A percentile compares a stretch with the other conserved stretches of the same genome.
Conservation (phyloP, 2,797 vertebrate species). For the Tympanoctomys barrerae region DNA sequence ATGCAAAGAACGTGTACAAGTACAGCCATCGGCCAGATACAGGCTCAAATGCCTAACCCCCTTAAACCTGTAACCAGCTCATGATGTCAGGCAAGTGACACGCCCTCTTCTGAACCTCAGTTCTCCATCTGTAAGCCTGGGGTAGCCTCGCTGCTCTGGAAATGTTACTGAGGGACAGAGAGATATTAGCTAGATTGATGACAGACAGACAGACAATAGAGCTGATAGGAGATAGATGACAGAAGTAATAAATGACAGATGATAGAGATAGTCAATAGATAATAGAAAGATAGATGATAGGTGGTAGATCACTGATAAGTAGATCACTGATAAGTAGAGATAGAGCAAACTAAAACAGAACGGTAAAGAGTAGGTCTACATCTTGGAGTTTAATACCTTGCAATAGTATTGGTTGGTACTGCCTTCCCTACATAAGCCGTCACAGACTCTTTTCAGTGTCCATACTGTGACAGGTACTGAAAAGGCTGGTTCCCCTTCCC, state of each 20-base stretch:
- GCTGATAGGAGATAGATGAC: no score
- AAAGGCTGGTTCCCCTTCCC: not conserved
- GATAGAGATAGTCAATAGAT: no score
- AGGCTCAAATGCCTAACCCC: not conserved
- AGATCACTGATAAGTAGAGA: no score
- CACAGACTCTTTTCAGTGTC: not conserved
- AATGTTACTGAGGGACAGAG: not conserved
- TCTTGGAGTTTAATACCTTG: not conserved
- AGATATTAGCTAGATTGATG: not conserved
- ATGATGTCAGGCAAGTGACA: not conserved
- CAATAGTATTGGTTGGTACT: not conserved
- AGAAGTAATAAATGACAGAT: no score
- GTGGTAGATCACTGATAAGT: no score
- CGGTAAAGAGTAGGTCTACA: not conserved
- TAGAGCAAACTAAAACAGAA: not conserved
- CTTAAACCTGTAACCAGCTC: not conserved
- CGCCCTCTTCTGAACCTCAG: conserved; percentile 40
- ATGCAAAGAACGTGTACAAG: not conserved
- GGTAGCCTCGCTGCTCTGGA: not conserved
- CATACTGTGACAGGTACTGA: not conserved
- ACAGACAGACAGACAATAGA: not conserved
- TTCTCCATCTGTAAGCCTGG: not conserved
- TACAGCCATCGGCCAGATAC: not conserved
- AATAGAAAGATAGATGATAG: no score
- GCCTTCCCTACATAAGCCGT: not conserved